These are phyloP conservation scores for Nomada ferruginata DNA, from an alignment of 2,888 invertebrate genomes.

Conservation along the genomic window DNA sequence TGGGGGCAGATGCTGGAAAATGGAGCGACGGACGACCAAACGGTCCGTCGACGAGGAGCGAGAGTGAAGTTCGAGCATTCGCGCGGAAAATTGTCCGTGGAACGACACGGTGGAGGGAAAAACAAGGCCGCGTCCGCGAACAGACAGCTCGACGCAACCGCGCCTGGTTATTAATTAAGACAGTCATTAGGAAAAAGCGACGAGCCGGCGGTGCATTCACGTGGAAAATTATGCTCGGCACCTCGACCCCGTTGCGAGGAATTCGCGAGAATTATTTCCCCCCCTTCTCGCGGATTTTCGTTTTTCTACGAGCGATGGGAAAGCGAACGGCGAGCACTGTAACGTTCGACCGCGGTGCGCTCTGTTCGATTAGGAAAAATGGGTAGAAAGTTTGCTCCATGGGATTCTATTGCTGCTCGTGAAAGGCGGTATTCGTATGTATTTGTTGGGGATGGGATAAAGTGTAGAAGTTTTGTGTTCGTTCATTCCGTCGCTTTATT, in stretches of 20 bases:
- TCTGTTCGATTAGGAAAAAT: too few relatives aligned
- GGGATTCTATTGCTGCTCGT: too few relatives aligned
- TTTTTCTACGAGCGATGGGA: too few relatives aligned
- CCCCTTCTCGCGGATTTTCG: neutral
- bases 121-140: conserved; percentile 37
- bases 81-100: conserved; percentile 67
- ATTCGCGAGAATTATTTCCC: neutral
- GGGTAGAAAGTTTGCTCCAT: too few relatives aligned
- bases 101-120: conserved; percentile 33
- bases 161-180: conserved; percentile 65
- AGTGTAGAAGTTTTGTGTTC: too few relatives aligned
- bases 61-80: conserved; percentile 52
- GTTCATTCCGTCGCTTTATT: too few relatives aligned
- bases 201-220: conserved; percentile 54
- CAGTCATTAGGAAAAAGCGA: conserved; percentile 62
- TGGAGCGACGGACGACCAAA: conserved; percentile 32
- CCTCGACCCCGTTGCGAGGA: conserved; percentile 24
- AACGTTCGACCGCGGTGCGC: too few relatives aligned
- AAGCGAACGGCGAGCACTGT: too few relatives aligned
- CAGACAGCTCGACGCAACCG: conserved; percentile 42
- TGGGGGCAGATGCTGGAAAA: conserved; percentile 34
- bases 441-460: too few relatives aligned
- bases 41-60: conserved; percentile 34
- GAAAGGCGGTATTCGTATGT: too few relatives aligned
- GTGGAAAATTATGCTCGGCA: conserved; percentile 58